These are phyloP conservation scores for Naso thynnoides DNA, from an alignment of 2,797 vertebrate genomes.

Conservation along the genomic window DNA sequence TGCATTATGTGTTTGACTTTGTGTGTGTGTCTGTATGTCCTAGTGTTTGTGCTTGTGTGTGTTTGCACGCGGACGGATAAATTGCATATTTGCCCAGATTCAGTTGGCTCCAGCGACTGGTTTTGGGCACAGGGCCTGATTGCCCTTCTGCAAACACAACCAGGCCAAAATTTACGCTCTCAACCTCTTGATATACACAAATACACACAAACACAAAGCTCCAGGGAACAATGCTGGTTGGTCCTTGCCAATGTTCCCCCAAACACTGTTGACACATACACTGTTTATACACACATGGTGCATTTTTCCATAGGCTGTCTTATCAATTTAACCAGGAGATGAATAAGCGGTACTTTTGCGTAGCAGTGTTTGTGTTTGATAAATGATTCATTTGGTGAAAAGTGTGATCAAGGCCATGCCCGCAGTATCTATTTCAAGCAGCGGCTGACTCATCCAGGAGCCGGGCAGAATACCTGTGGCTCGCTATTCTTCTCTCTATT, in stretches of 20 bases:
- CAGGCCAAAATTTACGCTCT: conserved; percentile 77
- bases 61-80: conserved; percentile 49
- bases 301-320: conserved; percentile 75
- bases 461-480: conserved; percentile 69
- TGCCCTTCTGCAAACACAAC: conserved; percentile 83
- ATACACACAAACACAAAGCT: conserved; percentile 71
- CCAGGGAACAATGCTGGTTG: conserved; percentile 71
- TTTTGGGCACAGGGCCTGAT: conserved; percentile 78
- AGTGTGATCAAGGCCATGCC: conserved; percentile 79
- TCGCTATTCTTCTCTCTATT: conserved; percentile 52
- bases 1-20: conserved; percentile 72
- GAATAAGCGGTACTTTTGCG: conserved; percentile 67
- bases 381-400: conserved; percentile 83
- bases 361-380: conserved; percentile 78
- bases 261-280: conserved; percentile 73
- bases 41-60: conserved; percentile 35
- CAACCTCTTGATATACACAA: conserved; percentile 73
- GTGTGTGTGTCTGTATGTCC: conserved; percentile 27
- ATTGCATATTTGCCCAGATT: conserved; percentile 81
- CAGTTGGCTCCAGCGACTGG: conserved; percentile 73
- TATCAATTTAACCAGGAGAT: conserved; percentile 81
- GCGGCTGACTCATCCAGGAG: conserved; percentile 77
- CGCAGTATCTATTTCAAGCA: conserved; percentile 81
- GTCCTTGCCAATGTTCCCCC: conserved; percentile 69
- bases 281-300: conserved; percentile 67